Evolutionary conservation across 1,140 invertebrate species (phyloP), one percentile per base, ranked within the genome.

Genomic region (Agrypnia vestita): DNA sequence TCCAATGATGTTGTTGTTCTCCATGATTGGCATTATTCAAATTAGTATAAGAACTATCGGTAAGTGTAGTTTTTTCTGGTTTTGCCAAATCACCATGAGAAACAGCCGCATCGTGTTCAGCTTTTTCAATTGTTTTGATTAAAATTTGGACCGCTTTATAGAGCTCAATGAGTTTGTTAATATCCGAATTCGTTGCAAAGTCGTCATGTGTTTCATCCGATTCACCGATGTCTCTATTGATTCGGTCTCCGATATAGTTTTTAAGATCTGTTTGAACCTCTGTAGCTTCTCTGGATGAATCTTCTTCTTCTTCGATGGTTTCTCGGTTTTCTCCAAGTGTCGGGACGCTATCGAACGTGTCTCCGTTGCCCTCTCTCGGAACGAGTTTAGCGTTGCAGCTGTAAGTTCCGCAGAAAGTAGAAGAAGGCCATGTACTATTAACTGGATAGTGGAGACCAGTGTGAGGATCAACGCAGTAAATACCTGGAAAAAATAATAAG

Each of bases 361-460:
- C 10, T 74, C 25, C 72, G 72, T 8, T 59, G 13, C 21, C 72
- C 1, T 62, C 44, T 61, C 49, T 62, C 12, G 71, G 44, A n/a
- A 75, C 49, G 4, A 75, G 51, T 17, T 64, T 80, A 47, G 69
- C 69, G 67, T 86, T 88, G 78, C 89, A 90, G 7, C 86, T 87
- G 69, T 89, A 89, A 75, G 87, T 89, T 6, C 89, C 89, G 72
- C 88, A 89, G 77, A 90, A 90, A 9, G 85, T 84, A 55, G 84
- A 82, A 0, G 89, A 86, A 19, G 84, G 78, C 89, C 89, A 90
- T 4, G 88, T 88, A 15, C 85, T 84, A 79, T 89, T 89, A 1
- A 86, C 83, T 19, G 85, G 79, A 72, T 90, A 84, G 7, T 87
- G 76, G 71, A 86, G 85, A 8, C 85, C 85, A 8, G 88, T 89